phyloP scores from a whole-genome alignment of 2,888 invertebrate species.

The Electrophaes corylata region DNA sequence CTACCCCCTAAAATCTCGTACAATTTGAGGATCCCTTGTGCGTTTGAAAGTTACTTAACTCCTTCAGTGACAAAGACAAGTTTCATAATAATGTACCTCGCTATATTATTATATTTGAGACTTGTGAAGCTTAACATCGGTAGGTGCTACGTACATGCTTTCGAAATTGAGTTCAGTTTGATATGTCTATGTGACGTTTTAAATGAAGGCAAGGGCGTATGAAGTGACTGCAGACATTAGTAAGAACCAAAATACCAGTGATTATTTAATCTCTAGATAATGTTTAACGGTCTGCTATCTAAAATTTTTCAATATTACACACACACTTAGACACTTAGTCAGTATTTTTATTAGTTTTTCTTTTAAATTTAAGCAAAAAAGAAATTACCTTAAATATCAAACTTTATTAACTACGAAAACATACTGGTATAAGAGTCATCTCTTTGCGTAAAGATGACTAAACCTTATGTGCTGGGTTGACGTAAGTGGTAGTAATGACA shows the following conservation, averaged over 20 bases:
- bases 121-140: slow-evolving; percentile 30
- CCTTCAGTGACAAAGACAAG: slow-evolving; percentile 56
- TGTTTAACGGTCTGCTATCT: too few species aligned
- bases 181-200: neutral
- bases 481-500: neutral
- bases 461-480: neutral
- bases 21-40: slow-evolving; percentile 70
- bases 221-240: neutral
- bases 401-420: too few species aligned
- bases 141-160: slow-evolving; percentile 20
- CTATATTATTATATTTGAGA: slow-evolving; percentile 37
- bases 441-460: neutral
- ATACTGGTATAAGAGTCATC: neutral
- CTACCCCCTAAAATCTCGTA: slow-evolving; percentile 57
- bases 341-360: too few species aligned
- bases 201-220: neutral
- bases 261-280: too few species aligned
- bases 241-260: too few species aligned
- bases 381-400: too few species aligned
- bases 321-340: too few species aligned
- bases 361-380: too few species aligned
- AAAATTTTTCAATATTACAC: too few species aligned
- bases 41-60: slow-evolving; percentile 71
- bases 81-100: slow-evolving; percentile 48
- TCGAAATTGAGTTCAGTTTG: slow-evolving; percentile 2